phyloP scores from a whole-genome alignment of 2,888 invertebrate genomes.

The Acanthosepion lycidas region DNA sequence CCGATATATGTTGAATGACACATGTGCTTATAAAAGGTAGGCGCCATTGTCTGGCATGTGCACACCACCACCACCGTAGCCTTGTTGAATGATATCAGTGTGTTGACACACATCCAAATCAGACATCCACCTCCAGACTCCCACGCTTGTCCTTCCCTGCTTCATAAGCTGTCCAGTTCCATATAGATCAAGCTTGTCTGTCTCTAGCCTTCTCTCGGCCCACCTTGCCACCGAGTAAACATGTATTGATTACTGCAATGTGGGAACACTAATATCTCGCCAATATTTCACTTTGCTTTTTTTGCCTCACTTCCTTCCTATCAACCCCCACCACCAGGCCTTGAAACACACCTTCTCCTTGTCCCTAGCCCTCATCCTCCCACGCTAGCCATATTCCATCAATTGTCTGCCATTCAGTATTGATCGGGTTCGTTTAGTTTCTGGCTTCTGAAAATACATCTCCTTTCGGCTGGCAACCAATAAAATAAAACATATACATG shows the following conservation, averaged over 20 bases:
- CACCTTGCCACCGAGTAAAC: neutral
- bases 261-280: conserved; percentile 8
- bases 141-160: neutral
- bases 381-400: neutral
- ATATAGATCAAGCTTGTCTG: neutral
- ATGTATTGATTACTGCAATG: conserved; percentile 21
- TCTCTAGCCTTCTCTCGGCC: neutral
- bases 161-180: neutral
- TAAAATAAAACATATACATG: neutral
- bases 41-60: neutral
- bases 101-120: neutral
- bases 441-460: conserved; percentile 10
- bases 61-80: neutral
- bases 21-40: neutral
- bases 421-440: neutral
- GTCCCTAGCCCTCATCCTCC: neutral
- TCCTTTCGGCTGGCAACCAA: neutral
- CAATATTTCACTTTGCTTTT: conserved; percentile 33
- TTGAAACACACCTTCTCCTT: neutral
- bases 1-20: neutral
- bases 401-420: conserved; percentile 33
- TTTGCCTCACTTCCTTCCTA: neutral
- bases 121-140: neutral
- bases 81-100: neutral
- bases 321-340: neutral